Evolutionary conservation across 2,113 vertebrate species (phyloP).

Genomic region (Hydrolagus affinis): DNA sequence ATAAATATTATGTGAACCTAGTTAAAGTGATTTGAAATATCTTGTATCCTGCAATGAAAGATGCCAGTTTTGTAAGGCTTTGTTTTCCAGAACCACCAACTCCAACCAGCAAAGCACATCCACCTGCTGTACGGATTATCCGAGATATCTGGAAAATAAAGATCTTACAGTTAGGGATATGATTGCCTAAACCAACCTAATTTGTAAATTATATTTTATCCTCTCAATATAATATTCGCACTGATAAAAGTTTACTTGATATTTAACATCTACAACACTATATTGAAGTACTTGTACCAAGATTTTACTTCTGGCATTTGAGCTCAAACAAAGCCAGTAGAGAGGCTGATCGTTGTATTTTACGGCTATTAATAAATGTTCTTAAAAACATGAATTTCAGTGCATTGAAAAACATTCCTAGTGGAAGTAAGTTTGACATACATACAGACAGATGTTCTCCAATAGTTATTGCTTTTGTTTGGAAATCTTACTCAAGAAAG

Average conservation of each 20-base stretch:
- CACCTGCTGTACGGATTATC: constrained; percentile 58
- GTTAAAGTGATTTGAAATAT: constrained; percentile 68
- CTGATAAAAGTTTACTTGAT: not conserved
- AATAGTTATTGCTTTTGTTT: too few relatives aligned
- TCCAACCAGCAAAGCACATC: constrained; percentile 65
- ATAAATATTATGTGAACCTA: constrained; percentile 45
- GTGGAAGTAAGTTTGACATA: too few relatives aligned
- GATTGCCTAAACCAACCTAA: too few relatives aligned
- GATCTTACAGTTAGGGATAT: not conserved
- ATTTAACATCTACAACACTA: too few relatives aligned
- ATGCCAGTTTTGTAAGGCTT: constrained; percentile 61
- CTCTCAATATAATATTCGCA: not conserved
- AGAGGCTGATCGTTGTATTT: too few relatives aligned
- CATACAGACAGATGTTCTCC: too few relatives aligned
- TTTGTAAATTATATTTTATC: not conserved
- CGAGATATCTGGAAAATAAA: constrained; percentile 53
- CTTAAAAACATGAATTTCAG: too few relatives aligned
- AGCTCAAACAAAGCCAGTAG: too few relatives aligned
- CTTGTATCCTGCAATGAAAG: constrained; percentile 64
- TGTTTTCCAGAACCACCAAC: constrained; percentile 68
- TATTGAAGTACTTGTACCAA: constrained; percentile 22
- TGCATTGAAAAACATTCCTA: too few relatives aligned
- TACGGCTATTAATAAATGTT: too few relatives aligned
- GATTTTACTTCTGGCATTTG: too few relatives aligned
- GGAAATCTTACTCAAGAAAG: too few relatives aligned